Evolutionary conservation across 1,140 invertebrate species (phyloP).

Genomic region (Cydia fagiglandana): DNA sequence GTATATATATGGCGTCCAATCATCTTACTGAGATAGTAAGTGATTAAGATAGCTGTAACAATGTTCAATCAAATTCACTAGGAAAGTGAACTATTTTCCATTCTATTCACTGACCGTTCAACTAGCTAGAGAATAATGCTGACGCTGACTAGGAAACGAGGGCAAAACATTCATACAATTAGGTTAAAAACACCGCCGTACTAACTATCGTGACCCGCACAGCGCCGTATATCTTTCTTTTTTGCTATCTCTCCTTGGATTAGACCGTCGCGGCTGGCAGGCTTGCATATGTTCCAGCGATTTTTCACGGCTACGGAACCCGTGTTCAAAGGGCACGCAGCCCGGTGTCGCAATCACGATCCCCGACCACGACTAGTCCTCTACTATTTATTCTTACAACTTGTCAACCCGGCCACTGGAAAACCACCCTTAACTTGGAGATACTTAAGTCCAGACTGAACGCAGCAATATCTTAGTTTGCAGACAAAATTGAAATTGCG

Average conservation of each 20-base stretch:
- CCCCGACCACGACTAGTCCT: conserved; percentile 73
- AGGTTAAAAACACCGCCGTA: not conserved
- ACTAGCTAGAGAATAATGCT: too few relatives aligned
- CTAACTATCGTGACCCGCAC: not conserved
- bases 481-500: conserved; percentile 1
- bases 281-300: conserved; percentile 75
- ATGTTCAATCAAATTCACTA: too few relatives aligned
- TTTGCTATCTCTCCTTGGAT: conserved; percentile 54
- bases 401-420: conserved; percentile 37
- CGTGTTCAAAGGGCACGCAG: conserved; percentile 76
- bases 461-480: conserved; percentile 43
- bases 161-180: conserved; percentile 1
- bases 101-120: too few relatives aligned
- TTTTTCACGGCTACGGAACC: conserved; percentile 76
- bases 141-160: not conserved
- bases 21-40: too few relatives aligned
- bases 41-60: too few relatives aligned
- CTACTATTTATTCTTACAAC: conserved; percentile 61
- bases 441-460: conserved; percentile 43
- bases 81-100: too few relatives aligned
- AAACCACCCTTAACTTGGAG: conserved; percentile 45
- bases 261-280: conserved; percentile 64
- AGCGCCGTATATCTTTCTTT: not conserved
- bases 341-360: conserved; percentile 76
- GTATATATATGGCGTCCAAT: too few relatives aligned